phyloP scores from a whole-genome alignment of 2,113 vertebrate species.

The Podarcis muralis region DNA sequence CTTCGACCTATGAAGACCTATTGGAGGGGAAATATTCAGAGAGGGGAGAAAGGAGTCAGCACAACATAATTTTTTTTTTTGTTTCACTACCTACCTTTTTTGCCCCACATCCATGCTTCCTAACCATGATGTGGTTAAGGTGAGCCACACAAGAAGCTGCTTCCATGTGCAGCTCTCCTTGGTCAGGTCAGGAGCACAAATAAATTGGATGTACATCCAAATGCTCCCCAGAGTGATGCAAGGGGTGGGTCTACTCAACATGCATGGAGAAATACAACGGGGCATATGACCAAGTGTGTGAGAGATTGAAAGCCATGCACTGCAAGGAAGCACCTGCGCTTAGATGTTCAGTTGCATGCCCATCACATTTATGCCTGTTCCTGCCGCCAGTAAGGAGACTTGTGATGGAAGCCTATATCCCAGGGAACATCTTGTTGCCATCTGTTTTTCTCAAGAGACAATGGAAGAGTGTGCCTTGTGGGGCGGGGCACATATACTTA shows the following conservation, averaged over 20 bases:
- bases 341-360: neutral
- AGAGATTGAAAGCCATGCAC: neutral
- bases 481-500: neutral
- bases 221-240: neutral
- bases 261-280: neutral
- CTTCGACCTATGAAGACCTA: neutral
- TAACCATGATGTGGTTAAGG: neutral
- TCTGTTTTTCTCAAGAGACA: too few species aligned
- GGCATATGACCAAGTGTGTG: neutral
- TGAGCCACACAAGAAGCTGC: neutral
- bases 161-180: too few species aligned
- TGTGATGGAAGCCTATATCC: neutral
- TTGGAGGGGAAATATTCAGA: neutral
- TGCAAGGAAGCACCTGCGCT: neutral
- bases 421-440: neutral
- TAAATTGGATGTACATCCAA: neutral
- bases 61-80: neutral
- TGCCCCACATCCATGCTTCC: neutral
- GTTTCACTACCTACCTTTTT: neutral
- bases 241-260: neutral
- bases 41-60: too few species aligned
- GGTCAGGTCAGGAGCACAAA: neutral
- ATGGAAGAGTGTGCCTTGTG: too few species aligned
- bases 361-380: neutral
- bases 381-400: neutral